Evolutionary conservation across 1,140 invertebrate genomes (phyloP), one percentile per base, ranked within the genome.

Genomic region (Caenorhabditis latens): DNA sequence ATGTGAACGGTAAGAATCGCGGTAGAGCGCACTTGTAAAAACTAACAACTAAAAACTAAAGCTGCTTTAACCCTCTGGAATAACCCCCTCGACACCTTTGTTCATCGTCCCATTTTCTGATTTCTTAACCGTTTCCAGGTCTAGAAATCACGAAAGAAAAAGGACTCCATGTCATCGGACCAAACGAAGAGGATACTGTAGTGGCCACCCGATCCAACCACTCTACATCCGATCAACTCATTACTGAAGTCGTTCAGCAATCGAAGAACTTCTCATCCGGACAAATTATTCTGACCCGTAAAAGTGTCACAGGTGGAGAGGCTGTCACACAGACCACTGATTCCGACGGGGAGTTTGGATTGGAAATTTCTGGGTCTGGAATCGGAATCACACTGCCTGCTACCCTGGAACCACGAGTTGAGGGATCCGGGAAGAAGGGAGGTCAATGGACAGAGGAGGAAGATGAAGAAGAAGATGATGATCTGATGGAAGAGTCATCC

Each of bases 121-220:
- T 71, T 43, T 71, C 4, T 43, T 71, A 71, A 43, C 40, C 65
- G 42, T 21, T 79, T 79, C 43, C 71, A 79, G 71, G 71, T 79
- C 71, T 79, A 79, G 71, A 79, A 79, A 79, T 79, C 71, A 79
- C 71, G 2, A 79, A 79, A 53, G 71, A 79, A 50, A 79, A 79
- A n/a, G 71, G 71, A 46, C 71, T 79, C 2, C 71, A 50, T 14
- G 21, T 79, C 8, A 79, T 79, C 21, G 71, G 71, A 79, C 32
- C 32, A 13, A 79, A 79, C 21, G 71, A 79, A 24, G 71, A 79
- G 46, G 71, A 79, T 50, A 79, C 71, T n/a, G 46, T 79, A 50
- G 46, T 79, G 50, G 71, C 71, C 14, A 79, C 71, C 1, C 16
- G 46, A 14, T 79, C 71, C 8, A 79, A n/a, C n/a, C 71, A 79